Evolutionary conservation across 2,888 invertebrate species (phyloP), one percentile per base, ranked within the genome.

Genomic region (Cheilosia pagana): DNA sequence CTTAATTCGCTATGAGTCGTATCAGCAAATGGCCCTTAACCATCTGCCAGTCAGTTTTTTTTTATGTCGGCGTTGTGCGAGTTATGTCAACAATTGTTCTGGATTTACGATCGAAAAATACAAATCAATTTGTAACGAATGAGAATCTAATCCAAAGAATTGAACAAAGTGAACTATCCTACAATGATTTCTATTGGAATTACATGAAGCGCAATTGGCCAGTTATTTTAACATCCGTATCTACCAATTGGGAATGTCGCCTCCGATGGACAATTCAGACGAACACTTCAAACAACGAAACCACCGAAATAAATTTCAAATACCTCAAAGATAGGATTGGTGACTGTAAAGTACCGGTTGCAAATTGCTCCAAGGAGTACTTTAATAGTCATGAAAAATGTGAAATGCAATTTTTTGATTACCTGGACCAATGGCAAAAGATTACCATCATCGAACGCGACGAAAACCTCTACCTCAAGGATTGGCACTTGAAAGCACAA

Each of bases 401-500:
- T 87, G 93, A 94, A 78, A 95, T 95, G 94, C 93, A 91, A 70
- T 94, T 98, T 75, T 89, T 90, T 67, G 94, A 96, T 45, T 98
- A 95, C 91, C 89, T 97, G 59, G 88, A 93, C 23, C 96, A 97
- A 90, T 95, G 96, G 94, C 91, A 93, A 87, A 90, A 92, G 23
- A 68, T 74, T 68, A 63, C 77, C 78, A 89, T 91, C 1, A 87
- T 91, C 1, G 87, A 88, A 19, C 89, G 91, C 41, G 89, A 92
- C 90, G 91, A 93, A 41, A 92, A 95, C 77, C 92, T 96, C 43
- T 98, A 98, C 92, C 93, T 98, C 87, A 98, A 98, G 93, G 97
- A 98, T 91, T 98, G 97, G 97, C 98, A 98, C 92, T 94, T 98
- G 88, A 94, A 93, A 86, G 94, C 94, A 89, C 92, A 93, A 87